Evolutionary conservation across 2,888 invertebrate species (phyloP).

Genomic region (Dolichopus griseipennis): DNA sequence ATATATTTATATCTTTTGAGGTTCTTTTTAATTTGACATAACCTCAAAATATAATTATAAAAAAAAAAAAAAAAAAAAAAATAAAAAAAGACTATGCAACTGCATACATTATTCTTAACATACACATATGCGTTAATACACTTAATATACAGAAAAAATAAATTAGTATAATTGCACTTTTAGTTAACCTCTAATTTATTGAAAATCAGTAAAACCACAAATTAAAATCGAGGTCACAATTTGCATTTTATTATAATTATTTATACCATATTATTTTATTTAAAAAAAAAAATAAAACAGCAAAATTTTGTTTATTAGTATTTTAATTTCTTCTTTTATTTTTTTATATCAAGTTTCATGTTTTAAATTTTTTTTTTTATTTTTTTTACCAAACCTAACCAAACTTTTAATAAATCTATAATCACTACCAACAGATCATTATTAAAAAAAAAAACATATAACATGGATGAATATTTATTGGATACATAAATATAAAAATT

Average conservation of each 20-base stretch:
- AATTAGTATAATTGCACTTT: not conserved
- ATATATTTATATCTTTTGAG: too few relatives aligned
- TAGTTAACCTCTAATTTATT: slow-evolving; percentile 3
- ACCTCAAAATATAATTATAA: not conserved
- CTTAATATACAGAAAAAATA: too few relatives aligned
- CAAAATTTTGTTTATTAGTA: too few relatives aligned
- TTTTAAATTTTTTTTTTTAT: not conserved
- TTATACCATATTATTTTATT: not conserved
- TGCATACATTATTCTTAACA: too few relatives aligned
- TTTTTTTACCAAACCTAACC: not conserved
- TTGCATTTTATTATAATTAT: not conserved
- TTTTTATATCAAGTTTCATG: not conserved
- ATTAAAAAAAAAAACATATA: too few relatives aligned
- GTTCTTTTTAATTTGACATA: not conserved
- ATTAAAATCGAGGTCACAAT: not conserved
- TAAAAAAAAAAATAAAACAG: too few relatives aligned
- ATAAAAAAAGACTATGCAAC: too few relatives aligned
- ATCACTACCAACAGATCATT: not conserved
- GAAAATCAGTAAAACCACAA: slow-evolving; percentile 6
- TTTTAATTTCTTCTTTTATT: too few relatives aligned
- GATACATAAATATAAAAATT: too few relatives aligned
- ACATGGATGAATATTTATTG: too few relatives aligned
- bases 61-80: too few relatives aligned
- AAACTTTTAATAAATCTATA: not conserved
- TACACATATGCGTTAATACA: too few relatives aligned